Base-by-base conservation (phyloP, 1,140 invertebrate species). In the Drosophila equinoxialis region DNA sequence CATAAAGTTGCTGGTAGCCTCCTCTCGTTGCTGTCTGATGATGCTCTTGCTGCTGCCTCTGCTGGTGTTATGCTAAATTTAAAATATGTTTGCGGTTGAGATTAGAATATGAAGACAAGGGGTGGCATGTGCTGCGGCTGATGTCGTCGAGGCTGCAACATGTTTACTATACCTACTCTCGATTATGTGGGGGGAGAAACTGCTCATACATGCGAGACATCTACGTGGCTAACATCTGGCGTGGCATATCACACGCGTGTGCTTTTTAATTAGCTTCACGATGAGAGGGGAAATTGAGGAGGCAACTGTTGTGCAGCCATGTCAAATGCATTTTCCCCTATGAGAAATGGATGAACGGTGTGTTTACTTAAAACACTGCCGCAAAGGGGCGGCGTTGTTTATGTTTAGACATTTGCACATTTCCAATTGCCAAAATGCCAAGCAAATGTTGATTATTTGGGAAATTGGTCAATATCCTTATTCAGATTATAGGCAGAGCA, bases 181-280 rank as follows among this genome's bases (percentile, higher is more conserved):
- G 8, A 17, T 8, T 20, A 8, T 20, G 11, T 7, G 6, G 6
- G 45, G 17, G 45, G 17, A 51, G 17, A 10, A 23, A 11, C 30
- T 48, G 14, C 14, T 48, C 45, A 48, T 35, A 57, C 35, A 58
- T 37, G 57, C n/a, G 62, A 30, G 62, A 64, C 62, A 64, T 64
- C 41, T 64, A 64, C 62, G 30, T 11, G 37, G 37, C 41, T 33
- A 54, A 48, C 62, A 64, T 64, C 62, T 64, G 62, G 62, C 62
- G 62, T 64, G 62, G 62, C 62, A 64, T 64, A 64, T 64, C 62
- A 64, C 62, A 64, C 35, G 41, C 60, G 60, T 45, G 60, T 20
- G 60, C 60, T 17, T 37, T 62, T 62, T 62, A 62, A 62, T 62
- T 62, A 62, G 60, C 60, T 62, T 37, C 14, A 7, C 4, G 57